These are phyloP conservation scores for Vulpes lagopus DNA, from an alignment of 2,113 vertebrate species.

Conservation along the genomic window DNA sequence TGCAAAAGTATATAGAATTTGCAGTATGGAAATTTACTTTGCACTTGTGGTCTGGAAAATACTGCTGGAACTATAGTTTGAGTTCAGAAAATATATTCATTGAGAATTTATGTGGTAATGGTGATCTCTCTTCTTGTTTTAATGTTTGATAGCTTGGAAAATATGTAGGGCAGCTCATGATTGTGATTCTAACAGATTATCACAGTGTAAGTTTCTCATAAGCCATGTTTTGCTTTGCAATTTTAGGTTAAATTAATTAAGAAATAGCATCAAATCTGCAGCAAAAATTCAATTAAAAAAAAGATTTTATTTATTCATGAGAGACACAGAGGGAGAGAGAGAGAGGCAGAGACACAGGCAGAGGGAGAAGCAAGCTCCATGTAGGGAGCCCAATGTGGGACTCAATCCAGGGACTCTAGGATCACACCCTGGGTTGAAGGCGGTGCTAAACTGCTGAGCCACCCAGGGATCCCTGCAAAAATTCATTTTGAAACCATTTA, in stretches of 20 bases:
- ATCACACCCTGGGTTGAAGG: no score
- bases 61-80: not conserved
- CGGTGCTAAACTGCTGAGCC: no score
- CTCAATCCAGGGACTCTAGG: no score
- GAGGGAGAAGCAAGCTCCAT: no score
- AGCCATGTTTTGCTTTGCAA: not conserved
- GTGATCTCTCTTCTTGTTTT: not conserved
- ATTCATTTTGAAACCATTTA: not conserved
- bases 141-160: not conserved
- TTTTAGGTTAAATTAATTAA: conserved; percentile 34
- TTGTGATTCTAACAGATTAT: not conserved
- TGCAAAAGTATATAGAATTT: not conserved
- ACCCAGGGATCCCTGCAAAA: no score
- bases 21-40: not conserved
- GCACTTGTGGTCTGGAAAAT: not conserved
- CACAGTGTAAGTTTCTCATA: not conserved
- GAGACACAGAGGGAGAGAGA: no score
- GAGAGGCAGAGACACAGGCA: no score
- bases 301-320: no score
- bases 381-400: no score
- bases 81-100: conserved; percentile 39
- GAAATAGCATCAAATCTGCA: not conserved
- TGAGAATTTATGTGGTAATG: not conserved
- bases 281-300: not conserved
- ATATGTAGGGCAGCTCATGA: not conserved